Evolutionary conservation across 2,113 vertebrate species (phyloP).

Genomic region (Perccottus glenii): DNA sequence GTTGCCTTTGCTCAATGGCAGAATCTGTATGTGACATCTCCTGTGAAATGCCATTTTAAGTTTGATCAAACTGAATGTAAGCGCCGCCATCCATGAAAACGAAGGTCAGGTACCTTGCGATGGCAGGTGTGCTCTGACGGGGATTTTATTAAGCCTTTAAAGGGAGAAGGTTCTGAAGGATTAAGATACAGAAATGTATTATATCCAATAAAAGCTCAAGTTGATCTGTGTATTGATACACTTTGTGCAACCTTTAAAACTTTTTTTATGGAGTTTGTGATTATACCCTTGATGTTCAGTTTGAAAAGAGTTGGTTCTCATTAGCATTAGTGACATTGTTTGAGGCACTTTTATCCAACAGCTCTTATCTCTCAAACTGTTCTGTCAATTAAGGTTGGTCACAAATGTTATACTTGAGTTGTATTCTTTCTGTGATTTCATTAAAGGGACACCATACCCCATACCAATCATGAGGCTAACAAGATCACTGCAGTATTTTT

Average conservation of each 20-base stretch:
- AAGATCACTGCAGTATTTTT: constrained; percentile 13
- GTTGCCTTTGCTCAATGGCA: background rate
- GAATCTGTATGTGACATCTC: background rate
- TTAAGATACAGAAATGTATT: background rate
- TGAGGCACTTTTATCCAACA: no score
- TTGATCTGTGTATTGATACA: background rate
- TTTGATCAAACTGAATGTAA: constrained; percentile 14
- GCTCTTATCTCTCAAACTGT: no score
- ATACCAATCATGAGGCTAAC: constrained; percentile 23
- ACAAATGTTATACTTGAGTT: background rate
- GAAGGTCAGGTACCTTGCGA: constrained; percentile 22
- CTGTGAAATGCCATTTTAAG: constrained; percentile 10
- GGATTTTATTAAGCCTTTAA: constrained; percentile 12
- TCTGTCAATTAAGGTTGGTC: background rate
- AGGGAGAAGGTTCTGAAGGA: background rate
- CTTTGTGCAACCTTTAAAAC: background rate
- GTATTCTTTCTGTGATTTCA: background rate
- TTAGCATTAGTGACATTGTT: no score
- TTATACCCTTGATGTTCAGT: no score
- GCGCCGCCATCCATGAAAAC: background rate
- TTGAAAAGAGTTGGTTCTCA: no score
- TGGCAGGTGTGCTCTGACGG: background rate
- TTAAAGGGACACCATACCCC: background rate
- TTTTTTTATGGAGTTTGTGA: background rate
- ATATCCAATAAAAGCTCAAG: background rate